Evolutionary conservation across 1,140 invertebrate species (phyloP).

Genomic region (Ceratina calcarata): DNA sequence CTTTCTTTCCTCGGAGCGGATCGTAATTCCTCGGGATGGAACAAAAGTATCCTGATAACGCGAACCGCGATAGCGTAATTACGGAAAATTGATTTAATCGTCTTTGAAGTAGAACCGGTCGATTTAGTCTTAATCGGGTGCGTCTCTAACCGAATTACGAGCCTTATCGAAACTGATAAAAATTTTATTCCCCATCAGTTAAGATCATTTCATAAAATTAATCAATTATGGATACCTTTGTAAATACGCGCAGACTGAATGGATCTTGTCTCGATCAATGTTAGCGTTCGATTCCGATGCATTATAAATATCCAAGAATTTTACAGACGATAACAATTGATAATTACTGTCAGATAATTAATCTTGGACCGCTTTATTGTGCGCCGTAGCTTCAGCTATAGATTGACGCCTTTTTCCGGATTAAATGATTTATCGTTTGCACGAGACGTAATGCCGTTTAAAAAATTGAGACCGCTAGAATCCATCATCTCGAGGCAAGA

Average conservation of each 20-base stretch:
- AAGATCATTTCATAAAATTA: too few relatives aligned
- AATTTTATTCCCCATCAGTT: too few relatives aligned
- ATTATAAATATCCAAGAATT: neutral
- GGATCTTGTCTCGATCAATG: neutral
- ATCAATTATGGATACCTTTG: too few relatives aligned
- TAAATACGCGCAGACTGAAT: neutral
- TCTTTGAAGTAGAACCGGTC: neutral
- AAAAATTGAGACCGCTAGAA: too few relatives aligned
- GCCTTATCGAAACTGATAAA: neutral
- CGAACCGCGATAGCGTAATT: neutral
- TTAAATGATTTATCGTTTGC: conserved; percentile 31
- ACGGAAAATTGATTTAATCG: conserved; percentile 15
- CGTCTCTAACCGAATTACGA: neutral
- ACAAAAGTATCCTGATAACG: conserved; percentile 23
- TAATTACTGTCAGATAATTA: conserved; percentile 29
- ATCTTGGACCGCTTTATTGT: conserved; percentile 1
- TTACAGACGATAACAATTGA: neutral
- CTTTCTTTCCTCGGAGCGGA: neutral
- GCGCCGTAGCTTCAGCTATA: neutral
- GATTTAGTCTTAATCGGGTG: neutral
- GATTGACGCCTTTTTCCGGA: conserved; percentile 1
- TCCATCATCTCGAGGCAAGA: too few relatives aligned
- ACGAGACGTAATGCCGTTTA: too few relatives aligned
- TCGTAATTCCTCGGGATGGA: conserved; percentile 1
- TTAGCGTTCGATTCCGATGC: neutral